Base-by-base conservation (phyloP, 2,888 invertebrate genomes). In the Sarcophaga variegata region DNA sequence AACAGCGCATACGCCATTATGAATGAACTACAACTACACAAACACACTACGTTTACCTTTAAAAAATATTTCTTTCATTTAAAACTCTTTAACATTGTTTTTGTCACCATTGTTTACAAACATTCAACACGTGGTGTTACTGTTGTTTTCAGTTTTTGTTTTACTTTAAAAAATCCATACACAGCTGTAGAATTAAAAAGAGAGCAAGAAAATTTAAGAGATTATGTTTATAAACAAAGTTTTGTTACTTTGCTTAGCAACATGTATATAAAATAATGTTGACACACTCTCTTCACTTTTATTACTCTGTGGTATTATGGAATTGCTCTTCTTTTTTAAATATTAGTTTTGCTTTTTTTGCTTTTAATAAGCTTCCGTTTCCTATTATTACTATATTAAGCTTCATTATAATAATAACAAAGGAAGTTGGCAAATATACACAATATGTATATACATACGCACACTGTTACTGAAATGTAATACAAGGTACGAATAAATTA, bases 121-220 rank as follows among this genome's bases (percentile, higher is more conserved):
- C 14, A 71, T 12, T 47, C 70, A 71, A 60, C 82, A 82, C 71
- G 77, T 82, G 77, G 37, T 37, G 37, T 10, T 37, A 37, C 37
- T 10, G 37, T 37, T 37, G 2, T 37, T 37, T 37, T 37, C 10
- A 37, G 10, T 37, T 37, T 64, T 82, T 14, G 4, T 47, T 14
- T 11, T 4, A 54, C 3, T 54, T 14, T 54, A 14, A 54, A 54
- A 54, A 54, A 54, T 54, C 2, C 2, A 37, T 10, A 37, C 10
- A 37, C 8, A 10, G 37, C 2, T 54, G 54, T 54, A 54, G 17
- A 12, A 4, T 14, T 14, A 14, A 54, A 54, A 54, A 12, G 14
- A 54, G 12, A 54, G 5, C 12, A 12, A 14, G 5, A 54, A 54
- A 54, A 54, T 54, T 54, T 54, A 54, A 54, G 54, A 54, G 14